Conservation (phyloP, 1,140 invertebrate genomes). For the Drosophila tropicalis region DNA sequence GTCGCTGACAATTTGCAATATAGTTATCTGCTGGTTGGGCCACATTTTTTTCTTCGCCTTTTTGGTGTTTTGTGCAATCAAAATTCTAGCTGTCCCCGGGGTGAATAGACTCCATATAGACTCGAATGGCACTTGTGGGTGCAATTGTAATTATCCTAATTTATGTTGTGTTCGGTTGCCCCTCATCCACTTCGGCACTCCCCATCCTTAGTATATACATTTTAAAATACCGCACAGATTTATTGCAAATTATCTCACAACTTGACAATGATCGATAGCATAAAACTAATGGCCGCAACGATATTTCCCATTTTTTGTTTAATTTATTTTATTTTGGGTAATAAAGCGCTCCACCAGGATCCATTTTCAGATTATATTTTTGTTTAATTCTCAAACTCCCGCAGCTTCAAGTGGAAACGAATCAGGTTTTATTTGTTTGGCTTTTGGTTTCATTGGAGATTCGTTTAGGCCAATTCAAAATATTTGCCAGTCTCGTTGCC, state of each 20-base stretch:
- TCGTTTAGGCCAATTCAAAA: conserved; percentile 23
- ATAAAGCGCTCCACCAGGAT: conserved; percentile 43
- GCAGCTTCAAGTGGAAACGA: conserved; percentile 7
- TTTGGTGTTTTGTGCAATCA: conserved; percentile 69
- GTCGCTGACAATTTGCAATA: conserved; percentile 51
- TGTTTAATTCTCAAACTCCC: background rate
- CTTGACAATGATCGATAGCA: conserved; percentile 77
- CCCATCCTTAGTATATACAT: conserved; percentile 24
- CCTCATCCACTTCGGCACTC: conserved; percentile 7
- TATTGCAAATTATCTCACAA: conserved; percentile 75
- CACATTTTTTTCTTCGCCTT: conserved; percentile 21
- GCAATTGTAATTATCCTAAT: conserved; percentile 82
- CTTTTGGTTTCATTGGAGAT: conserved; percentile 41
- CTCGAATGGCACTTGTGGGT: conserved; percentile 78
- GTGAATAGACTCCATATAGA: conserved; percentile 21
- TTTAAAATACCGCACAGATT: conserved; percentile 69
- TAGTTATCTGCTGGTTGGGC: conserved; percentile 37
- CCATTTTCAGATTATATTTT: conserved; percentile 26
- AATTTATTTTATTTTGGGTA: conserved; percentile 31
- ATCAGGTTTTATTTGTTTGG: conserved; percentile 31
- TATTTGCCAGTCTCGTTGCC: conserved; percentile 34
- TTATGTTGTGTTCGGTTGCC: conserved; percentile 69
- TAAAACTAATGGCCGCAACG: conserved; percentile 62
- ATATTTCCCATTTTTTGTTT: conserved; percentile 16
- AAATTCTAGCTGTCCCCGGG: conserved; percentile 67